Evolutionary conservation across 2,113 vertebrate species (phyloP).

Genomic region (Colinus virginianus): DNA sequence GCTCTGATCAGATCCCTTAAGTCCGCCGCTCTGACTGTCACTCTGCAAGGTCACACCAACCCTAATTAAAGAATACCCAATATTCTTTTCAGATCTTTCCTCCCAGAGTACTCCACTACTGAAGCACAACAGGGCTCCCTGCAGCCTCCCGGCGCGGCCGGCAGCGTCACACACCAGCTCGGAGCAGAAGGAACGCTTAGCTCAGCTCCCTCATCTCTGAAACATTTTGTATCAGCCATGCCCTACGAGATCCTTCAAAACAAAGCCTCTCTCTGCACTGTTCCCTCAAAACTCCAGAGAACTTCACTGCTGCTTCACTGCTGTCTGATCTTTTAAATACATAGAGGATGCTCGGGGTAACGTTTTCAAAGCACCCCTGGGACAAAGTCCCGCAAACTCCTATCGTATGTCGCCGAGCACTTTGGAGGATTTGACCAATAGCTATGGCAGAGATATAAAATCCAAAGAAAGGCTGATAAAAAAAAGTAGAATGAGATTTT

Average conservation of each 20-base stretch:
- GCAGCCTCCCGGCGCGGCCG: background rate
- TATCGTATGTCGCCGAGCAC: slow-evolving; percentile 31
- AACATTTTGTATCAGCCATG: background rate
- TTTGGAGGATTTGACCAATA: slow-evolving; percentile 39
- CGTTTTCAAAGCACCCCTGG: slow-evolving; percentile 7
- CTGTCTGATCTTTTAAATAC: background rate
- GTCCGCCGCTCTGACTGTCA: background rate
- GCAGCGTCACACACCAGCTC: background rate
- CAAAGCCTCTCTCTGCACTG: background rate
- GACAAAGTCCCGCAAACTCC: background rate
- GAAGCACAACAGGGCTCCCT: background rate
- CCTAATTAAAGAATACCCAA: background rate
- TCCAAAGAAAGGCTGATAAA: slow-evolving; percentile 45
- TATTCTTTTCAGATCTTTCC: background rate
- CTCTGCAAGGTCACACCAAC: background rate
- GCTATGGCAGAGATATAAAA: slow-evolving; percentile 27
- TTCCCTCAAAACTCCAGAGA: background rate
- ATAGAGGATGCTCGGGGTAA: background rate
- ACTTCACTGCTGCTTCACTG: background rate
- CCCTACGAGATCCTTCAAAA: background rate
- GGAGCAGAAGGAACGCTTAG: background rate
- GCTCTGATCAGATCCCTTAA: background rate
- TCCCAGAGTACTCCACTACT: fast-evolving
- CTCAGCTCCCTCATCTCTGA: background rate
- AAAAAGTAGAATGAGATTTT: slow-evolving; percentile 49